Conservation (phyloP, 2,113 vertebrate genomes). For the Gymnarchus niloticus region DNA sequence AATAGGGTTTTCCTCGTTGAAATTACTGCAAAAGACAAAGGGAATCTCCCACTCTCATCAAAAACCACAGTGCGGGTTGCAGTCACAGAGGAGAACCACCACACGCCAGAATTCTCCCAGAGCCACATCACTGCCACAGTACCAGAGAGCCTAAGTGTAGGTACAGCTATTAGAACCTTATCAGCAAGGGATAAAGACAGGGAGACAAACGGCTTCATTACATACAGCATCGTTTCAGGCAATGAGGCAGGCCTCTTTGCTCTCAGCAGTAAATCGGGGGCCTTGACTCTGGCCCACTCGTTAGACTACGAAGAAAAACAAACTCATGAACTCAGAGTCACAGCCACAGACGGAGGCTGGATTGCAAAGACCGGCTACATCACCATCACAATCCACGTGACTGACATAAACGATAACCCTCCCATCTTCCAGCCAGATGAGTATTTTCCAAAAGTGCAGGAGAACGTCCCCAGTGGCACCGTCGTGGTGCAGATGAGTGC, state of each 20-base stretch:
- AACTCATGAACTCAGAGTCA: constrained; percentile 78
- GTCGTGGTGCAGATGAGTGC: constrained; percentile 83
- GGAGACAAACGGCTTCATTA: constrained; percentile 83
- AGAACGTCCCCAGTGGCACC: constrained; percentile 94
- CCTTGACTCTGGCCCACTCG: constrained; percentile 67
- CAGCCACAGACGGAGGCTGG: constrained; percentile 88
- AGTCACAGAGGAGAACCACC: constrained; percentile 92
- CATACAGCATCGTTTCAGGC: constrained; percentile 80
- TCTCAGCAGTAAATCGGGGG: constrained; percentile 78
- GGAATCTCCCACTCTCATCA: constrained; percentile 80
- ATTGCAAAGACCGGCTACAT: constrained; percentile 83
- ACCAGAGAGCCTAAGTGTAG: constrained; percentile 76
- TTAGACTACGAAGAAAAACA: constrained; percentile 84
- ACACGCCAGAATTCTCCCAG: constrained; percentile 92
- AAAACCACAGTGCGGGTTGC: constrained; percentile 69
- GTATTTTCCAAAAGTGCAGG: constrained; percentile 81
- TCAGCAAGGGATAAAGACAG: constrained; percentile 87
- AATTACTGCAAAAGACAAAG: constrained; percentile 80
- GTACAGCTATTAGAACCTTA: constrained; percentile 72
- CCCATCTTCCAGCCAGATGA: constrained; percentile 78
- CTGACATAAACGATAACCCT: constrained; percentile 91
- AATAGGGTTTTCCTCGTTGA: constrained; percentile 76
- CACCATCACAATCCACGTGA: constrained; percentile 72
- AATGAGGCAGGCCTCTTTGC: constrained; percentile 78
- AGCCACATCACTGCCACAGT: constrained; percentile 76